A percentile compares a stretch with the other conserved stretches of the same genome.
phyloP scores from a whole-genome alignment of 2,797 vertebrate species.

The Gastrophryne carolinensis region DNA sequence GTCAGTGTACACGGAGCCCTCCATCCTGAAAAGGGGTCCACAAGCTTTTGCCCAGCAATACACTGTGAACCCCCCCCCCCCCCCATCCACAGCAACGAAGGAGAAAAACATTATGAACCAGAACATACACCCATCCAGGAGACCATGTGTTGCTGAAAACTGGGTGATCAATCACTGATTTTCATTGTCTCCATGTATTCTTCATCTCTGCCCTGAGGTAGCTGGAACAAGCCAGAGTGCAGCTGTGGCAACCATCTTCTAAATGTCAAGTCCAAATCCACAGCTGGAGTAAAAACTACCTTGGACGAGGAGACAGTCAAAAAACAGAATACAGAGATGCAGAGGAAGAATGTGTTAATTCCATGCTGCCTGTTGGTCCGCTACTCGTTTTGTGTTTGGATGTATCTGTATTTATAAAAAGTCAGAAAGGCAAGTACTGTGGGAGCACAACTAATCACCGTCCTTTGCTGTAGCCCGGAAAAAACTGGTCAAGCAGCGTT shows the following conservation, averaged over 20 bases:
- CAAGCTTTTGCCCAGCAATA: slow-evolving; percentile 21
- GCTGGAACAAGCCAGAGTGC: slow-evolving; percentile 66
- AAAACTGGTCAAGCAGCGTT: slow-evolving; percentile 95
- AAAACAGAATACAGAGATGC: slow-evolving; percentile 70
- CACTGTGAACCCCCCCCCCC: slow-evolving; percentile 13
- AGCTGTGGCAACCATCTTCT: slow-evolving; percentile 58
- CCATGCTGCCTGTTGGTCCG: slow-evolving; percentile 67
- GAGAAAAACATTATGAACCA: slow-evolving; percentile 65
- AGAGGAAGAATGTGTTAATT: slow-evolving; percentile 69
- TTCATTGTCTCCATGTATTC: slow-evolving; percentile 66
- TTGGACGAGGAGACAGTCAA: slow-evolving; percentile 68
- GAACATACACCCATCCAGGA: slow-evolving; percentile 71
- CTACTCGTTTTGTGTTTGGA: slow-evolving; percentile 48
- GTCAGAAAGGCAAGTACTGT: slow-evolving; percentile 56
- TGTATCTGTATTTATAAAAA: slow-evolving; percentile 55
- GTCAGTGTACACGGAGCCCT: slow-evolving; percentile 61
- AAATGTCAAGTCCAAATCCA: slow-evolving; percentile 56
- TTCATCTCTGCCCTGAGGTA: slow-evolving; percentile 78
- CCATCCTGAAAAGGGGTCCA: slow-evolving; percentile 22
- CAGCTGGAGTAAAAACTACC: slow-evolving; percentile 68
- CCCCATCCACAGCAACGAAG: slow-evolving; percentile 20
- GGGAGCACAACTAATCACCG: slow-evolving; percentile 79
- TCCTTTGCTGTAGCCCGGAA: slow-evolving; percentile 98
- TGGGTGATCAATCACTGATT: slow-evolving; percentile 61
- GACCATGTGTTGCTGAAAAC: slow-evolving; percentile 77